Base-by-base conservation (phyloP, 2,797 vertebrate genomes). In the Picus viridis region DNA sequence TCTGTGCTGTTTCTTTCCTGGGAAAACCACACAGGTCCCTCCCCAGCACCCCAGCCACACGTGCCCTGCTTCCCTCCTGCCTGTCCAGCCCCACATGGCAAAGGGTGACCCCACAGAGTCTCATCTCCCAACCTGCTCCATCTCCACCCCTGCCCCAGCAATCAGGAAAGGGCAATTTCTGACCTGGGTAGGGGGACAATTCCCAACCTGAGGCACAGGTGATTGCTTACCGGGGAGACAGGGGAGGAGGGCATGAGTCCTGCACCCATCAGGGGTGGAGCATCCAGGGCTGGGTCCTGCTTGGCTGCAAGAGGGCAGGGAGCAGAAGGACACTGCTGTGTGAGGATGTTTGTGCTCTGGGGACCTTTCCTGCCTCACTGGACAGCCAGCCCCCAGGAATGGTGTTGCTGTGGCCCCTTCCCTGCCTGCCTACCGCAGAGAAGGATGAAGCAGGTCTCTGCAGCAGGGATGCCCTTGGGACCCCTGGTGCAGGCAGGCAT, bases 281-380 rank as follows among this genome's bases (percentile, higher is more conserved):
- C 61, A 16, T 97, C 97, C 85, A 92, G 75, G 7, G 16, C n/a
- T 6, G 83, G 94, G 79, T 98, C 95, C 19, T 96, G 90, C 83
- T 98, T 97, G 86, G 94, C 97, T 98, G 95, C 58, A 49, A 90
- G 39, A 83, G 36, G 70, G 77, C 70, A 78, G 45, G 59, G 36
- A 92, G 64, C 49, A 89, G 78, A 83, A 62, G 75, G 65, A 39
- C 13, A 3, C 45, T 34, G n/a, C 54, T 59, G 64, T 0, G 0
- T 70, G 32, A 32, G 43, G 54, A 45, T 57, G 14, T 23, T 3
- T 0, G 71, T 36, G 36, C 36, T 64, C 0, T 2, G 30, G 34
- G 32, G n/a, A 49, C 51, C 11, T 18, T 75, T 62, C 12, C 26
- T 65, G 72, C 27, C 24, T 20, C 77, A 13, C 3, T 5, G 36